Evolutionary conservation across 2,113 vertebrate genomes (phyloP), one percentile per base, ranked within the genome.

Genomic region (Lasiurus cinereus): DNA sequence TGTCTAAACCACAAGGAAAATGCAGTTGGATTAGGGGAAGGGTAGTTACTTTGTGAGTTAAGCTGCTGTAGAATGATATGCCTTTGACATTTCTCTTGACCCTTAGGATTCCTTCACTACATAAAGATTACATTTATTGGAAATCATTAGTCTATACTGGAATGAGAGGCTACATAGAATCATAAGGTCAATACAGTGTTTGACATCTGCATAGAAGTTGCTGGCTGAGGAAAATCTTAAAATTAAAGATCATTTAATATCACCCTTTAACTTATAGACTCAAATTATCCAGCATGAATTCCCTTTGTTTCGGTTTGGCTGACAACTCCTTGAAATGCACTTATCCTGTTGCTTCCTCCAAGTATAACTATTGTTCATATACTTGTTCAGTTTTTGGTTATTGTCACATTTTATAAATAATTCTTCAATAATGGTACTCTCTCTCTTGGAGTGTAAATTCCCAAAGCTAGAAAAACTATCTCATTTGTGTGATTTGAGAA

Each of bases 261-360:
- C 15, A 46, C n/a, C 8, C 62, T 73, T 93, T 85, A 50, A 87
- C 46, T 94, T 88, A 59, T 66, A 59, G 43, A n/a, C 31, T 86
- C 48, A 50, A n/a, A 36, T 91, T 78, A 79, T 76, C 52, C 46
- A 84, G 21, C 19, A 15, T 31, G 31, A 77, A 48, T 8, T 54
- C 22, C 11, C 33, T 5, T 78, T 59, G n/a, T 64, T 82, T 69
- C 24, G 27, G 52, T 33, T 91, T 73, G 70, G 64, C 33, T 33
- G 8, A n/a, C 66, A 84, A 16, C 33, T 12, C 22, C 27, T 88
- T 95, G 59, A 93, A 89, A 77, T 82, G 66, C 19, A 18, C 16
- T 24, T 59, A 46, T 27, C 13, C 31, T 59, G 43, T 84, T 52
- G 36, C 36, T 93, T 91, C 21, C 7, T n/a, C 67, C 33, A 50